Conservation (phyloP, 1,140 invertebrate species). For the Nasonia longicornis region DNA sequence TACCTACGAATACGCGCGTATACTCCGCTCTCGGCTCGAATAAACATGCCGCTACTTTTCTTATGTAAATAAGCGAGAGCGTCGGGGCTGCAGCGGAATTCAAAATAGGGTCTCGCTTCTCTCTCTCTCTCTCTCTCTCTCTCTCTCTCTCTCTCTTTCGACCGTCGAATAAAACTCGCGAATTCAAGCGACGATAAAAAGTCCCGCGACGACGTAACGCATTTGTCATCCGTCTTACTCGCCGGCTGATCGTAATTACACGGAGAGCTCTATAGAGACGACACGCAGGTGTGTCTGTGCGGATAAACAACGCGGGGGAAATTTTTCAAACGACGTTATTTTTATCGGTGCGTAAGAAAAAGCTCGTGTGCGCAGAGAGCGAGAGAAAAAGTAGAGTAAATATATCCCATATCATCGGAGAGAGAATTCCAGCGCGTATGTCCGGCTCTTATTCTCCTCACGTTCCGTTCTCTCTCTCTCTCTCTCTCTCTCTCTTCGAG, state of each 20-base stretch:
- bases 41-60: slow-evolving; percentile 3
- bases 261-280: too few relatives aligned
- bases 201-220: too few relatives aligned
- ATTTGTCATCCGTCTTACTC: background rate
- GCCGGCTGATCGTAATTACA: too few relatives aligned
- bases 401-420: slow-evolving; percentile 15
- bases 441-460: slow-evolving; percentile 66
- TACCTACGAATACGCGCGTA: background rate
- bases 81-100: background rate
- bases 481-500: slow-evolving; percentile 34
- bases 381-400: background rate
- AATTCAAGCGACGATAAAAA: slow-evolving; percentile 3
- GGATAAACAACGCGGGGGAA: background rate
- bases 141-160: background rate
- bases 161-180: slow-evolving; percentile 2
- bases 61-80: background rate
- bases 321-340: background rate
- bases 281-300: too few relatives aligned
- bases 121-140: background rate
- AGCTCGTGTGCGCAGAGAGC: background rate
- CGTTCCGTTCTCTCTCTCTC: slow-evolving; percentile 51
- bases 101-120: background rate
- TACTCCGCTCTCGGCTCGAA: background rate
- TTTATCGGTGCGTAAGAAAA: background rate
- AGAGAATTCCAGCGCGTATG: slow-evolving; percentile 46